Evolutionary conservation across 1,140 invertebrate genomes (phyloP).

Genomic region (Formica exsecta): DNA sequence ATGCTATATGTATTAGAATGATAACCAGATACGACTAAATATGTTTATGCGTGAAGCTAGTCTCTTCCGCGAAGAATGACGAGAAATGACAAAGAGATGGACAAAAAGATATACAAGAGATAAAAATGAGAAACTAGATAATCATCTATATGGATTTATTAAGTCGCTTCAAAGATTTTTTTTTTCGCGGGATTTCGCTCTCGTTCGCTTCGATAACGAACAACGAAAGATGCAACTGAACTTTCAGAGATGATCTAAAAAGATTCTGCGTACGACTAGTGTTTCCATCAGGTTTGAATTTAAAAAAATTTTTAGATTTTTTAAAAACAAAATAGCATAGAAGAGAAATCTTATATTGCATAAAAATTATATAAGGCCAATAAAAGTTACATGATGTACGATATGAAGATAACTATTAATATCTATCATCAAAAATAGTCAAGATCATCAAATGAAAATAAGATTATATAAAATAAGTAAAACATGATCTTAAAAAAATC

Average conservation of each 20-base stretch:
- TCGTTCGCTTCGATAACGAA: neutral
- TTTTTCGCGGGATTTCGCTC: neutral
- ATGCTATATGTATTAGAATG: neutral
- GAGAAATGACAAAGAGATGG: too few species aligned
- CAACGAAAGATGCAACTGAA: neutral
- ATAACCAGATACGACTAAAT: neutral
- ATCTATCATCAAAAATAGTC: neutral
- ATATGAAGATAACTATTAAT: neutral
- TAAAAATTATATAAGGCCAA: too few species aligned
- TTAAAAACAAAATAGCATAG: neutral
- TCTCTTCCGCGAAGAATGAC: neutral
- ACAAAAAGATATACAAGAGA: neutral
- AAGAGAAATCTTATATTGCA: neutral
- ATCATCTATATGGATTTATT: neutral
- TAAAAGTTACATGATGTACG: neutral
- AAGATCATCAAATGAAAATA: neutral
- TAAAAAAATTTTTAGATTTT: neutral
- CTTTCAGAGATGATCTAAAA: constrained; percentile 7
- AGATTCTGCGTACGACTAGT: neutral
- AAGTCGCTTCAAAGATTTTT: neutral
- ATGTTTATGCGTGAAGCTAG: neutral
- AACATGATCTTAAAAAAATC: neutral
- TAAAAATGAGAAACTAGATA: neutral
- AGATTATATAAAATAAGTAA: neutral
- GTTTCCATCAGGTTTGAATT: neutral